These are phyloP conservation scores for Hydropsyche tenuis DNA, from an alignment of 1,140 invertebrate species.

Conservation along the genomic window DNA sequence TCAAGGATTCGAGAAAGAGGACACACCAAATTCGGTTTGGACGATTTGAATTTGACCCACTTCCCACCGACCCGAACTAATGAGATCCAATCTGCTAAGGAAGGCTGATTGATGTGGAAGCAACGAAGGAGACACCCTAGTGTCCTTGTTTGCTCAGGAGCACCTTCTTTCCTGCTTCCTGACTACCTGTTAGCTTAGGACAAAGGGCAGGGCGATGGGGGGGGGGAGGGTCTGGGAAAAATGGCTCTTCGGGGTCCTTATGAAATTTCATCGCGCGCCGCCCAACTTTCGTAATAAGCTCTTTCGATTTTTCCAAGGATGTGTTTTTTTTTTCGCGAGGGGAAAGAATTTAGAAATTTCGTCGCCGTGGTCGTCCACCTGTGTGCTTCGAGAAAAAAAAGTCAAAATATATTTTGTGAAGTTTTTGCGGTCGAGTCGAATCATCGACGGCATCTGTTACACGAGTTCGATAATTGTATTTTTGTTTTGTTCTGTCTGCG, in stretches of 20 bases:
- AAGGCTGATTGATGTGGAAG: slow-evolving; percentile 4
- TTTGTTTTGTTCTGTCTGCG: too few relatives aligned
- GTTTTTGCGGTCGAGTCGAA: too few relatives aligned
- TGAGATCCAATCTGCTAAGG: slow-evolving; percentile 6
- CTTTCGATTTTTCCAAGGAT: neutral
- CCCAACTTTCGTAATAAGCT: slow-evolving; percentile 1
- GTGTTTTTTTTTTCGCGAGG: neutral
- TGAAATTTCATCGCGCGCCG: slow-evolving; percentile 1
- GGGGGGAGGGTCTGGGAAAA: neutral
- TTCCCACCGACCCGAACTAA: neutral
- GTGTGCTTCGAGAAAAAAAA: too few relatives aligned
- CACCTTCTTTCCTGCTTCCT: neutral
- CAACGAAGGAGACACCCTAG: too few relatives aligned
- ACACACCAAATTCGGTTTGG: slow-evolving; percentile 2
- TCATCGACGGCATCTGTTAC: too few relatives aligned
- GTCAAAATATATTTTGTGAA: too few relatives aligned
- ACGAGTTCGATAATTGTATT: too few relatives aligned
- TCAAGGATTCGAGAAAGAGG: too few relatives aligned
- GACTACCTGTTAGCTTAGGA: neutral
- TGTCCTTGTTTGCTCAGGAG: too few relatives aligned
- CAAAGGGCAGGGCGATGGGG: neutral
- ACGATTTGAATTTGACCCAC: neutral
- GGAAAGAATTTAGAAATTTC: too few relatives aligned
- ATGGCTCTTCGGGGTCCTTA: neutral
- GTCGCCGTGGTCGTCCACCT: too few relatives aligned